Conservation (phyloP, 2,888 invertebrate species). For the Hydraecia micacea region DNA sequence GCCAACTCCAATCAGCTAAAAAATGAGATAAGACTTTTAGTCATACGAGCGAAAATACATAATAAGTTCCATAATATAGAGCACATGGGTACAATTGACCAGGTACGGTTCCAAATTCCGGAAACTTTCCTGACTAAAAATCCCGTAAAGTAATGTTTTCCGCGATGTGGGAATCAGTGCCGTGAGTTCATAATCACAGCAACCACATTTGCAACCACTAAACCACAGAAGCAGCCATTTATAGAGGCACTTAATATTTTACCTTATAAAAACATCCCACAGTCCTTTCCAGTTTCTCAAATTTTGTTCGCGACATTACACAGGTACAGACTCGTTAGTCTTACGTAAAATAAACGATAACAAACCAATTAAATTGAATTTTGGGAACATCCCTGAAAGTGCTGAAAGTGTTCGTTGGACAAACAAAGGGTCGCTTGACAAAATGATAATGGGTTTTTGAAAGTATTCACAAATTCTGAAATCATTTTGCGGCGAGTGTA, state of each 20-base stretch:
- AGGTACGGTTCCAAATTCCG: too few relatives aligned
- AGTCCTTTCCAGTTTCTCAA: neutral
- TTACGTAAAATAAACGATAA: constrained; percentile 29
- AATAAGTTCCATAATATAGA: neutral
- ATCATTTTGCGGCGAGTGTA: constrained; percentile 25
- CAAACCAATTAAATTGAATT: constrained; percentile 36
- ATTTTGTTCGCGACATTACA: constrained; percentile 9
- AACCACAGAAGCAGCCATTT: neutral
- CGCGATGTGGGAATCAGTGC: neutral
- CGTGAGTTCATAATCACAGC: neutral
- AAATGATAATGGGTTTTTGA: constrained; percentile 44
- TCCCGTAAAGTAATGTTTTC: neutral
- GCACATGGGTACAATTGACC: neutral
- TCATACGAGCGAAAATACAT: neutral
- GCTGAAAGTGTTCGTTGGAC: constrained; percentile 27
- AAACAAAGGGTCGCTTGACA: constrained; percentile 31
- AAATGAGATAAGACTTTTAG: too few relatives aligned
- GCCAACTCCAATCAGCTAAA: too few relatives aligned
- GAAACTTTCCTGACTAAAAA: too few relatives aligned
- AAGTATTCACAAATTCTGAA: constrained; percentile 42
- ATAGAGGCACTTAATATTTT: constrained; percentile 8
- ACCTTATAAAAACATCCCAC: constrained; percentile 5
- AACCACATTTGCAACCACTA: neutral
- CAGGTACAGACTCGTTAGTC: constrained; percentile 12
- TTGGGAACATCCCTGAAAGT: constrained; percentile 18